These are phyloP conservation scores for Harpalus rufipes DNA, from an alignment of 2,888 invertebrate species.

Conservation along the genomic window DNA sequence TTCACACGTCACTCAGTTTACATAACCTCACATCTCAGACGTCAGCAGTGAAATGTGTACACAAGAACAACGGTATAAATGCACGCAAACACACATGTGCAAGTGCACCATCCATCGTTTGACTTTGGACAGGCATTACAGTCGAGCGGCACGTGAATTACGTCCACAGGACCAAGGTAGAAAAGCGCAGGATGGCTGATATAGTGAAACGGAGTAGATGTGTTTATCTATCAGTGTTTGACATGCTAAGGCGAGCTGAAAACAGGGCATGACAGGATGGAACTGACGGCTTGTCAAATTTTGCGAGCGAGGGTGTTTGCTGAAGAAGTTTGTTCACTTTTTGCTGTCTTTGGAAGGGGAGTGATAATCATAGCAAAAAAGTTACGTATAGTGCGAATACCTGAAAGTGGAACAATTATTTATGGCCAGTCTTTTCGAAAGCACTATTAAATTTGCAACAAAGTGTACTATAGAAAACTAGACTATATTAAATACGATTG, in stretches of 20 bases:
- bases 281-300: constrained; percentile 48
- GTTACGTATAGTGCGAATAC: too few species aligned
- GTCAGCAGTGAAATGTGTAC: constrained; percentile 26
- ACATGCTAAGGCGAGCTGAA: constrained; percentile 43
- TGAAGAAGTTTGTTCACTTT: constrained; percentile 18
- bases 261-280: constrained; percentile 7
- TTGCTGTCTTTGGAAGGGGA: neutral
- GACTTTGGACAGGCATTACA: neutral
- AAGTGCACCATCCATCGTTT: constrained; percentile 6
- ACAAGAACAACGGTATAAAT: constrained; percentile 47
- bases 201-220: constrained; percentile 16
- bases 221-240: constrained; percentile 48
- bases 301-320: constrained; percentile 5
- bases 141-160: constrained; percentile 8
- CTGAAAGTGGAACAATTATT: too few species aligned
- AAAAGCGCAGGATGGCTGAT: neutral
- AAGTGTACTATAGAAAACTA: too few species aligned
- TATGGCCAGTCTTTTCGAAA: too few species aligned
- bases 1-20: constrained; percentile 14
- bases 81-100: constrained; percentile 47
- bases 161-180: neutral
- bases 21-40: constrained; percentile 31
- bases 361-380: neutral
- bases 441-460: too few species aligned
- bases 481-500: too few species aligned